Base-by-base conservation (phyloP, 1,140 invertebrate species). In the Platyura marginata region DNA sequence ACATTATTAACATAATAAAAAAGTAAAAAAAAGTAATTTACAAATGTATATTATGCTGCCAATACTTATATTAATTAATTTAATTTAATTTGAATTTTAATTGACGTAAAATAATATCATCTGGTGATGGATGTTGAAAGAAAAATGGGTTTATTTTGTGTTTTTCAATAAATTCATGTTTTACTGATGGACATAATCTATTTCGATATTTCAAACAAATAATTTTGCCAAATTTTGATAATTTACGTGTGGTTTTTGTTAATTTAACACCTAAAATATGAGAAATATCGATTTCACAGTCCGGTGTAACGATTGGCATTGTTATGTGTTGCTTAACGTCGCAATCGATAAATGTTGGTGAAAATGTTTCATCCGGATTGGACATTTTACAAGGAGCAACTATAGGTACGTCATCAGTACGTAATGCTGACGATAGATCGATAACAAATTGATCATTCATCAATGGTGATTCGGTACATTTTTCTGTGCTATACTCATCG, bases 81-180 rank as follows among this genome's bases (percentile, higher is more conserved):
- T n/a, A n/a, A n/a, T n/a, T n/a, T n/a, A n/a, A n/a, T n/a, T n/a
- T n/a, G n/a, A n/a, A n/a, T n/a, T n/a, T n/a, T n/a, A n/a, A n/a
- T n/a, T n/a, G n/a, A n/a, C n/a, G n/a, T 3, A 62, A 51, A 33
- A 72, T 61, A 33, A 63, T 50, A 51, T 65, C 67, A 56, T 77
- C 73, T 19, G 74, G 74, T 0, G 75, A 80, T 2, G 68, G 68
- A 39, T 61, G 66, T 29, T 65, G 60, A 60, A 79, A 79, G 42
- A 70, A 63, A 57, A 77, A 72, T 44, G 46, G 53, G 46, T 53
- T 51, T 29, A 66, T 42, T 21, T 40, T 41, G 35, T 34, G 45
- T 4, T 41, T 40, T 13, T 22, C 13, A 3, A 11, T 9, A 40
- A 38, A 44, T 13, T 2, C 3, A 37, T 45, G 39, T 5, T 34